Evolutionary conservation across 2,113 vertebrate genomes (phyloP).

Genomic region (Gymnobelideus leadbeateri): DNA sequence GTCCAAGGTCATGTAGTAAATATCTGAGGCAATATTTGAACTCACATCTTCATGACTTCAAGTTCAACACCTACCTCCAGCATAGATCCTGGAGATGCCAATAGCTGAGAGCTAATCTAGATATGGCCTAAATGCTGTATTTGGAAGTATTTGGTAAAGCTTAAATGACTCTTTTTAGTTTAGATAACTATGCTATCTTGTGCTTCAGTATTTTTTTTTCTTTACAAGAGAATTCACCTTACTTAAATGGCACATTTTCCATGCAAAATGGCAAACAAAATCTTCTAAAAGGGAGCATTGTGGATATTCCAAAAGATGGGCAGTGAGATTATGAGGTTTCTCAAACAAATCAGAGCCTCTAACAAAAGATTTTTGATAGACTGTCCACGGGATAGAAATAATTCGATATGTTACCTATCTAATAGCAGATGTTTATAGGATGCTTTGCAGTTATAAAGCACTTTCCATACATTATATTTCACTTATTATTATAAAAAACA

Average conservation of each 20-base stretch:
- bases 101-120: not conserved
- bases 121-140: not conserved
- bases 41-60: not conserved
- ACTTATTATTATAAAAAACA: not conserved
- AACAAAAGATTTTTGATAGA: not conserved
- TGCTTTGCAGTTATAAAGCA: not conserved
- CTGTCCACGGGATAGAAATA: not conserved
- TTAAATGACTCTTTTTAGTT: not conserved
- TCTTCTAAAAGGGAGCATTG: not conserved
- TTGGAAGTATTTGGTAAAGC: not conserved
- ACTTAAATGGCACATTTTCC: constrained; percentile 30
- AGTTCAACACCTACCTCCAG: not conserved
- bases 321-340: not conserved
- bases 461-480: not conserved
- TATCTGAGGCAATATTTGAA: not conserved
- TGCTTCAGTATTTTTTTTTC: not conserved
- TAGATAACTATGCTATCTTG: not conserved
- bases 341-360: not conserved
- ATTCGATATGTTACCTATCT: not conserved
- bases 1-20: not conserved
- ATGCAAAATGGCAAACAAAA: constrained; percentile 5
- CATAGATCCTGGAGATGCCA: not conserved
- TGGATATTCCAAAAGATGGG: not conserved
- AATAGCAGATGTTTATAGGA: not conserved
- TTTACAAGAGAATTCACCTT: constrained; percentile 38